Base-by-base conservation (phyloP, 2,797 vertebrate species). In the Monodelphis domestica region DNA sequence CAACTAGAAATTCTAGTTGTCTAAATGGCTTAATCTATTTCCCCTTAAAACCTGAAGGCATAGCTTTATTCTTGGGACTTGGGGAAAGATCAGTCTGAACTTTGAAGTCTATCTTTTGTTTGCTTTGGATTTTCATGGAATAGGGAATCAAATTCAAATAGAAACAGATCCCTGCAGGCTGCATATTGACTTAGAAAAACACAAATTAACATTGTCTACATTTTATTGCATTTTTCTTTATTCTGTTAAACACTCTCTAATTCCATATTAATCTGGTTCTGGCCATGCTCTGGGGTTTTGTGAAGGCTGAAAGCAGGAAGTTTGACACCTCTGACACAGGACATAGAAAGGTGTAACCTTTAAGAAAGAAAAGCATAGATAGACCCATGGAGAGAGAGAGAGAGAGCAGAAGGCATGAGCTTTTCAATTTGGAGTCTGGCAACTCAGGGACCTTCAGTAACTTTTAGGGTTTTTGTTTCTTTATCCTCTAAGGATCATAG, bases 31-130 rank as follows among this genome's bases (percentile, higher is more conserved):
- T 91, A 54, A 91, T 89, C 88, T 94, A 30, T 92, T 91, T 90
- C 94, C 56, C n/a, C 91, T 92, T 93, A 88, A 30, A 54, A 90
- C 87, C 10, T 26, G 89, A 95, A 94, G 89, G 53, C 53, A 90
- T 55, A 29, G 10, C 88, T 33, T 95, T 89, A 87, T 96, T 54
- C 57, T 29, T 88, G n/a, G 38, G 92, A 92, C 50, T 70, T 90
- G 89, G 51, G 57, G 87, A 92, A 97, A 92, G 91, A 92, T 96
- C 92, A 91, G 9, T 53, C 30, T 95, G 94, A 96, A 97, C 90
- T 95, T 96, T 93, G 88, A 94, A 95, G 84, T 12, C 5, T 53
- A 52, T 87, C 56, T 95, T 95, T 92, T 88, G 78, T 95, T 93
- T 97, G 89, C 53, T 94, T 78, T 54, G 89, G 6, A 12, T 29